Percentiles rank a stretch among this genome's conserved stretches.
Evolutionary conservation across 2,888 invertebrate genomes (phyloP).

Genomic region (Zhuqinia jingwanae): DNA sequence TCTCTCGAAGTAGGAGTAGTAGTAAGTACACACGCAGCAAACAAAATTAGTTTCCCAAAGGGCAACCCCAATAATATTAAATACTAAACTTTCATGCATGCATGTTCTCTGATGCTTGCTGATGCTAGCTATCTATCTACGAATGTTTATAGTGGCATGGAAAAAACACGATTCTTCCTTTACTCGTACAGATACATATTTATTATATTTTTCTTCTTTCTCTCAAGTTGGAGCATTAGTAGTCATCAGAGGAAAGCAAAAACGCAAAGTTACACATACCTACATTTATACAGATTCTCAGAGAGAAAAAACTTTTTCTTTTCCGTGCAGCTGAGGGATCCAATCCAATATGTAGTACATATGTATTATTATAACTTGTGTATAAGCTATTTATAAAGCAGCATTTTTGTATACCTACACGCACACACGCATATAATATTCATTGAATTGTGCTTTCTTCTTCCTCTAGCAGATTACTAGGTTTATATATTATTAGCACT

Average conservation of each 20-base stretch:
- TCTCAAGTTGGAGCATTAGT: not conserved
- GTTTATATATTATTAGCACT: too few relatives aligned
- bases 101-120: not conserved
- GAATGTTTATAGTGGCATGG: not conserved
- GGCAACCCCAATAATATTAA: conserved; percentile 66
- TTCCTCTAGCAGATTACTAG: conserved; percentile 10
- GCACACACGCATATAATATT: conserved; percentile 41
- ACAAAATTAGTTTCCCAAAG: conserved; percentile 70
- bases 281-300: too few relatives aligned
- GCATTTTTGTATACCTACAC: not conserved
- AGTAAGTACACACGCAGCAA: conserved; percentile 36
- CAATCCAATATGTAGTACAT: not conserved
- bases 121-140: too few relatives aligned
- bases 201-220: not conserved
- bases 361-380: not conserved
- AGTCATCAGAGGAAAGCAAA: conserved; percentile 26
- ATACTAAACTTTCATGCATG: conserved; percentile 41
- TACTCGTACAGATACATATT: too few relatives aligned
- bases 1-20: too few relatives aligned
- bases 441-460: conserved; percentile 29
- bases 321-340: not conserved
- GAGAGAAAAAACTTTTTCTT: too few relatives aligned
- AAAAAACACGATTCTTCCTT: not conserved
- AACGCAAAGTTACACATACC: not conserved
- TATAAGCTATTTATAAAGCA: not conserved